Conservation (phyloP, 2,113 vertebrate species). For the Phocoena sinus region DNA sequence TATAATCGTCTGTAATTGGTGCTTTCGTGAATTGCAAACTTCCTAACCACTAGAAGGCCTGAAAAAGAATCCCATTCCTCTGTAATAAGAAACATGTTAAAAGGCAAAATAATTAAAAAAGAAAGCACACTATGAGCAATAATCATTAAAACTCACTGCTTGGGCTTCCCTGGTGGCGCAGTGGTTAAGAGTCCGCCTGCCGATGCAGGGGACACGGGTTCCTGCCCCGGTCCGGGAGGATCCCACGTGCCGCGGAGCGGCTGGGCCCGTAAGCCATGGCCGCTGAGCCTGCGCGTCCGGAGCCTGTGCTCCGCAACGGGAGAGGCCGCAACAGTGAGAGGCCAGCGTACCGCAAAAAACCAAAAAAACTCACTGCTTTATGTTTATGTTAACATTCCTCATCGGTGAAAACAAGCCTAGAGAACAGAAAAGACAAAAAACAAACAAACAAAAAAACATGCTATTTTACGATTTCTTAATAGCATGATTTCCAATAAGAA, state of each 20-base stretch:
- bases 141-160: slow-evolving; percentile 31
- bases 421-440: slow-evolving; percentile 16
- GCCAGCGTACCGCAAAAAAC: too few relatives aligned
- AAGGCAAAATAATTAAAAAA: neutral
- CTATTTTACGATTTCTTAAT: slow-evolving; percentile 29
- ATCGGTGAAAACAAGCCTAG: neutral
- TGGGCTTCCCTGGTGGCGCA: neutral
- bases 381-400: neutral
- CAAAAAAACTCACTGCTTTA: neutral
- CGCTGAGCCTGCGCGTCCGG: too few relatives aligned
- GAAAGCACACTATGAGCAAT: neutral
- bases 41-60: neutral
- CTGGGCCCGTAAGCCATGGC: too few relatives aligned
- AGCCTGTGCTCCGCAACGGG: too few relatives aligned
- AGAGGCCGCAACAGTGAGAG: too few relatives aligned
- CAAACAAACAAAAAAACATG: neutral
- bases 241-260: too few relatives aligned
- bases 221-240: too few relatives aligned
- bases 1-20: neutral
- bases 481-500: slow-evolving; percentile 12
- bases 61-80: neutral
- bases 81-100: slow-evolving; percentile 34
- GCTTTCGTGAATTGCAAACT: neutral
- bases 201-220: too few relatives aligned
- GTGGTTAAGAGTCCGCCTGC: too few relatives aligned